phyloP scores from a whole-genome alignment of 2,888 invertebrate species.

The Minunthozetes semirufus region DNA sequence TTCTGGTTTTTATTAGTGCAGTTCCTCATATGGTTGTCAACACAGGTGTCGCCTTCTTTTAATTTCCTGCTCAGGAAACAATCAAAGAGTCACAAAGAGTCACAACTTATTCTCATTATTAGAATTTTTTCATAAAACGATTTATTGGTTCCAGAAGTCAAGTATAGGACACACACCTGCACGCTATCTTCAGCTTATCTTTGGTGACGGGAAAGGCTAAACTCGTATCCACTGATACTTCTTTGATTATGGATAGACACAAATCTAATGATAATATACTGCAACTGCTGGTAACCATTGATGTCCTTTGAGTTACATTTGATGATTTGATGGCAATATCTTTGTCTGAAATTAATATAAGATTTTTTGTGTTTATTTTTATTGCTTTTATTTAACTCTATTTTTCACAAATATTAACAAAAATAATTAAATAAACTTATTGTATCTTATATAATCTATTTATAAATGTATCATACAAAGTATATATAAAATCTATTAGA shows the following conservation, averaged over 20 bases:
- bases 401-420: too few relatives aligned
- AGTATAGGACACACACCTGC: slow-evolving; percentile 38
- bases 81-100: not conserved
- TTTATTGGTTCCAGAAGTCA: not conserved
- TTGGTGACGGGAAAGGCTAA: slow-evolving; percentile 39
- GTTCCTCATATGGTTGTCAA: slow-evolving; percentile 40
- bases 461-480: too few relatives aligned
- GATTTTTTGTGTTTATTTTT: too few relatives aligned
- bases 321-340: not conserved
- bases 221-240: slow-evolving; percentile 38
- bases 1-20: slow-evolving; percentile 39
- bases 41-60: slow-evolving; percentile 40
- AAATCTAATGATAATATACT: slow-evolving; percentile 36
- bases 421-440: too few relatives aligned
- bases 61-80: slow-evolving; percentile 37
- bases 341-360: not conserved
- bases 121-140: not conserved
- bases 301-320: not conserved
- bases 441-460: too few relatives aligned
- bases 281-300: not conserved
- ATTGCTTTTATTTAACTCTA: too few relatives aligned
- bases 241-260: slow-evolving; percentile 39
- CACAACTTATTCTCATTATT: not conserved
- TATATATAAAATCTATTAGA: too few relatives aligned
- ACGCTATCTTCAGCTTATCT: slow-evolving; percentile 38